Conservation (phyloP, 2,113 vertebrate species). For the Sinocyclocheilus grahami region DNA sequence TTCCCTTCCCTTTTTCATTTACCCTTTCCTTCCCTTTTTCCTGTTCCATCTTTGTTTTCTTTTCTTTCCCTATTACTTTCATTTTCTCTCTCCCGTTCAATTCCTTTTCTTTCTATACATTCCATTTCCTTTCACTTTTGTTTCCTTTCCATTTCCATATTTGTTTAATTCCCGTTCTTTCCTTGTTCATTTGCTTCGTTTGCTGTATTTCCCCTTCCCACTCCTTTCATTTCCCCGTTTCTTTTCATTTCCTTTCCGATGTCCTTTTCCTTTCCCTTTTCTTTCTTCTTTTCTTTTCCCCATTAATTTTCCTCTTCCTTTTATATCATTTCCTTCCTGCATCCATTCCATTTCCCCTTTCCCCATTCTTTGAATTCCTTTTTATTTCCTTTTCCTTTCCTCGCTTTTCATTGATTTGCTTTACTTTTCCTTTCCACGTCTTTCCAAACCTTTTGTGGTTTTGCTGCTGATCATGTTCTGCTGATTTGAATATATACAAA, state of each 20-base stretch:
- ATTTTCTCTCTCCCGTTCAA: background rate
- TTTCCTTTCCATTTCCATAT: background rate
- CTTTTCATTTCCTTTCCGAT: background rate
- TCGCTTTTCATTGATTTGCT: background rate
- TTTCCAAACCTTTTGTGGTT: background rate
- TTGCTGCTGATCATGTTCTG: conserved; percentile 80
- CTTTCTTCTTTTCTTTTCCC: background rate
- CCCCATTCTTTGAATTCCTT: background rate
- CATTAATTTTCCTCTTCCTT: background rate
- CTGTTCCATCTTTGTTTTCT: background rate
- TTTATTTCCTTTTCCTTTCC: background rate
- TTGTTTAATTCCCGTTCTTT: background rate
- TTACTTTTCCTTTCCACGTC: background rate
- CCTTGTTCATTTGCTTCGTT: background rate
- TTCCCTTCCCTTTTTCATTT: background rate
- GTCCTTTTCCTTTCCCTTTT: background rate
- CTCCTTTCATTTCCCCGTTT: background rate
- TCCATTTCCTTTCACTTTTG: background rate
- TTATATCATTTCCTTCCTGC: background rate
- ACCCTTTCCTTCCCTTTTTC: background rate
- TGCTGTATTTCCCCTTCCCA: background rate
- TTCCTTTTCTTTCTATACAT: background rate
- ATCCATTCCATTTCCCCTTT: background rate
- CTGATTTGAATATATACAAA: conserved; percentile 85
- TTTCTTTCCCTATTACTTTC: background rate